These are phyloP conservation scores for Echiichthys vipera DNA, from an alignment of 2,797 vertebrate genomes.

Conservation along the genomic window DNA sequence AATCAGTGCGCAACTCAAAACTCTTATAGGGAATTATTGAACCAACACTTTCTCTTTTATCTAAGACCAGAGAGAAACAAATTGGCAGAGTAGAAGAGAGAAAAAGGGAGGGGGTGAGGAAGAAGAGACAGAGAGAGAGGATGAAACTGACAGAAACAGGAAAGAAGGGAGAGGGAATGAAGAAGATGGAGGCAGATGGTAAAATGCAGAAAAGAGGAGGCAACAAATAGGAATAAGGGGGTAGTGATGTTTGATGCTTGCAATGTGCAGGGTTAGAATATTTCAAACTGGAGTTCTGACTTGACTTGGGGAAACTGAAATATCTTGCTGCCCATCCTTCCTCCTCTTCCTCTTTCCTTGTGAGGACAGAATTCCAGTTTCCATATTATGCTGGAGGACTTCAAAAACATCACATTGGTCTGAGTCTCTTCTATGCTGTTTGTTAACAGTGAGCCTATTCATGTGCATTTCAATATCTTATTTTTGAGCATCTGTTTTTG, in stretches of 20 bases:
- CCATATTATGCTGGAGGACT: constrained; percentile 55
- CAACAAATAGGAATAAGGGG: constrained; percentile 19
- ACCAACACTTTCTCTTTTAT: constrained; percentile 76
- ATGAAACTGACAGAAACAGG: not conserved
- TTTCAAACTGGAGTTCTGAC: constrained; percentile 65
- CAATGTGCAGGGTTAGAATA: constrained; percentile 56
- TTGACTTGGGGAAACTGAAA: constrained; percentile 62
- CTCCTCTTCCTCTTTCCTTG: constrained; percentile 29
- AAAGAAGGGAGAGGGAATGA: constrained; percentile 17
- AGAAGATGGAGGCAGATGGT: constrained; percentile 44
- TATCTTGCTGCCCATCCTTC: constrained; percentile 18
- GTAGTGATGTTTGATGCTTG: constrained; percentile 65
- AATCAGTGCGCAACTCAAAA: constrained; percentile 44
- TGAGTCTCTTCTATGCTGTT: constrained; percentile 11
- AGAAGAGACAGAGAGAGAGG: not conserved
- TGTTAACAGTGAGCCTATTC: constrained; percentile 23
- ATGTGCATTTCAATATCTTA: constrained; percentile 20
- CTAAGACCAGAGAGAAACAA: constrained; percentile 72
- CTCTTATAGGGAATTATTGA: constrained; percentile 75
- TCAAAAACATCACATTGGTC: constrained; percentile 44
- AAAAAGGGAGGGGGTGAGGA: not conserved
- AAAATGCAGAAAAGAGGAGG: constrained; percentile 31
- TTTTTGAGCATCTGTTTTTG: constrained; percentile 17
- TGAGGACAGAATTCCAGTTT: constrained; percentile 56
- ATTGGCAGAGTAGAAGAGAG: constrained; percentile 63